These are phyloP conservation scores for Pyrrhopygopsis socrates DNA, from an alignment of 2,888 invertebrate genomes.

Conservation along the genomic window DNA sequence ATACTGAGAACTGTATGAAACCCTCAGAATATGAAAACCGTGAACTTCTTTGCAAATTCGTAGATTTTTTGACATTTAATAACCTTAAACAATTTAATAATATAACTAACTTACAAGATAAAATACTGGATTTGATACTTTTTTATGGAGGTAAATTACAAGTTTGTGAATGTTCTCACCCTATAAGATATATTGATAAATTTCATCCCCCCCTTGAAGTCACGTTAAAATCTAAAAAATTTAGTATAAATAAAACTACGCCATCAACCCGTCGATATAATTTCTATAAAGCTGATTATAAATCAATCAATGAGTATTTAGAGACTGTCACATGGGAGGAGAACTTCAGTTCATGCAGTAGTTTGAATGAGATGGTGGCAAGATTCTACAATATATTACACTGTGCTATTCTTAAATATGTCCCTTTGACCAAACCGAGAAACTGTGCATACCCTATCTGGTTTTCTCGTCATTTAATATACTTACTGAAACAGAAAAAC, in stretches of 20 bases:
- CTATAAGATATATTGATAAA: conserved; percentile 42
- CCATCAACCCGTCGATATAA: conserved; percentile 21
- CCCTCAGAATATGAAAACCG: conserved; percentile 30
- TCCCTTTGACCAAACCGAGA: not conserved
- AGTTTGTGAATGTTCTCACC: conserved; percentile 12
- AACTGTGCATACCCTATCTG: not conserved
- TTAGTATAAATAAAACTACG: not conserved
- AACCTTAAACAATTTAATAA: conserved; percentile 35
- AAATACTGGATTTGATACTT: conserved; percentile 51
- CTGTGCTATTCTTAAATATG: not conserved
- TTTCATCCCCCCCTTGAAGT: conserved; percentile 43
- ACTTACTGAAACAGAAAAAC: conserved; percentile 30
- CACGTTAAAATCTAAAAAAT: not conserved
- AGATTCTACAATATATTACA: not conserved
- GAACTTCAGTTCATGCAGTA: too few species aligned
- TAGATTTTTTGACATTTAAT: conserved; percentile 12
- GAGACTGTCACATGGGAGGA: conserved; percentile 12
- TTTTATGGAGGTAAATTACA: conserved; percentile 5
- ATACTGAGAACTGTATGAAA: not conserved
- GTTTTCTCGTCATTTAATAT: not conserved
- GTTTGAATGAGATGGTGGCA: too few species aligned
- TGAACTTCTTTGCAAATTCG: not conserved
- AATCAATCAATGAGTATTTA: conserved; percentile 26
- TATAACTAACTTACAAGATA: conserved; percentile 22
- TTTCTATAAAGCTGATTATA: conserved; percentile 39